A percentile compares a stretch with the other conserved stretches of the same genome.
phyloP scores from a whole-genome alignment of 2,113 vertebrate genomes.

The Dipodomys stephensi region DNA sequence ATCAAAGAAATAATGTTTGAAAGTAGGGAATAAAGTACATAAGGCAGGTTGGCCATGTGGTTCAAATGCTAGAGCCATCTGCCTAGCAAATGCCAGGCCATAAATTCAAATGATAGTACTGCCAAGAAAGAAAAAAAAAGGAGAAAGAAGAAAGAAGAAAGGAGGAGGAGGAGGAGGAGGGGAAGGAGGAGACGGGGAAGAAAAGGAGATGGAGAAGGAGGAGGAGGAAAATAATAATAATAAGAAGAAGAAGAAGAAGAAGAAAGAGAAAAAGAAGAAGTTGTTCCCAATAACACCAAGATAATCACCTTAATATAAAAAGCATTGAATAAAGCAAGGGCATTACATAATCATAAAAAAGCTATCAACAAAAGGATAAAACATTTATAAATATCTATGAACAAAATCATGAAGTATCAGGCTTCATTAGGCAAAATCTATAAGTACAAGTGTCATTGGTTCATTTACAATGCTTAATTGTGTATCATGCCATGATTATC shows the following conservation, averaged over 20 bases:
- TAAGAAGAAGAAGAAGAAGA: no score
- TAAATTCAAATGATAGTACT: no score
- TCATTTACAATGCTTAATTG: neutral
- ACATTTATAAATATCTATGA: neutral
- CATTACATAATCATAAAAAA: neutral
- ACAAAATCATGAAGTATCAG: neutral
- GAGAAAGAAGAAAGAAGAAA: no score
- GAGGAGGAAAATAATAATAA: no score
- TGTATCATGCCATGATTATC: neutral
- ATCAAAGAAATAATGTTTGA: slow-evolving; percentile 6
- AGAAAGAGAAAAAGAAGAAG: no score
- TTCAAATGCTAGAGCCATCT: no score
- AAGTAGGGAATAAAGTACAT: neutral
- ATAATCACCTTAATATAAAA: neutral
- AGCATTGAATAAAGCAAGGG: neutral
- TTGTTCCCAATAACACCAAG: no score
- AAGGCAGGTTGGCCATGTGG: neutral
- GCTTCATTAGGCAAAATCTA: neutral
- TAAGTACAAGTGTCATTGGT: neutral
- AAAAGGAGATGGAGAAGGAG: no score
- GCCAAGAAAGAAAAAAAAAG: no score
- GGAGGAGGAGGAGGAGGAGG: no score
- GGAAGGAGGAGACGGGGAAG: no score
- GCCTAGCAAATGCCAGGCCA: no score
- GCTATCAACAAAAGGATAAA: neutral